phyloP scores from a whole-genome alignment of 2,797 vertebrate genomes.

The Knipowitschia caucasica region DNA sequence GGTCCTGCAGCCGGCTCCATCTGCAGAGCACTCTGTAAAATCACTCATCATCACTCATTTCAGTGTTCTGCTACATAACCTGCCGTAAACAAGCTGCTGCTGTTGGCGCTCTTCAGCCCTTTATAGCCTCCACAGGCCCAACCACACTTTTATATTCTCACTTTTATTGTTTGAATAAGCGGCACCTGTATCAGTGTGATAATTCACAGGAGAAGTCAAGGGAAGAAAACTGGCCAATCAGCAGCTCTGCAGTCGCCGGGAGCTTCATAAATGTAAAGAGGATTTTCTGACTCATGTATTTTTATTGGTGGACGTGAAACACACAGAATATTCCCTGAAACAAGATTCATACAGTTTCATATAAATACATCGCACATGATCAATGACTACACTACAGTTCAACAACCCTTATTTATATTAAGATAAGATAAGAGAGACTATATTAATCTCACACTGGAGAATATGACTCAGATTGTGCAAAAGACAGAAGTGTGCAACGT shows the following conservation, averaged over 20 bases:
- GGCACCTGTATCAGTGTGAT: slow-evolving; percentile 17
- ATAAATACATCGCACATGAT: too few species aligned
- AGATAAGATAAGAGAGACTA: too few species aligned
- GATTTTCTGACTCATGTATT: too few species aligned
- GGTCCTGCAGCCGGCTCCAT: slow-evolving; percentile 23
- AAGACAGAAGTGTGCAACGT: too few species aligned
- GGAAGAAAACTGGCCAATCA: background rate
- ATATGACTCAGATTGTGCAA: too few species aligned
- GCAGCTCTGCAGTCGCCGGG: background rate
- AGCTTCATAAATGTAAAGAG: slow-evolving; percentile 19
- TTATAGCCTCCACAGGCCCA: slow-evolving; percentile 32
- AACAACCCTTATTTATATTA: too few species aligned
- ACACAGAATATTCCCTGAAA: too few species aligned
- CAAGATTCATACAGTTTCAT: too few species aligned
- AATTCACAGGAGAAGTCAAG: slow-evolving; percentile 22
- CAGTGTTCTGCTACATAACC: slow-evolving; percentile 25
- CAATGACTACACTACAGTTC: too few species aligned
- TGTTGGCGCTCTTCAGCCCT: slow-evolving; percentile 38
- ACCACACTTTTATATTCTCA: slow-evolving; percentile 24
- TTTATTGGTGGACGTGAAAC: too few species aligned
- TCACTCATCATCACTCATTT: slow-evolving; percentile 25
- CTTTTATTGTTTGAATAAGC: slow-evolving; percentile 42
- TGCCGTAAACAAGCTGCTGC: slow-evolving; percentile 38
- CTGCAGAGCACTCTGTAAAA: slow-evolving; percentile 24
- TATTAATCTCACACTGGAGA: too few species aligned